Percentiles rank a stretch among this genome's conserved stretches.
These are phyloP conservation scores for Gonioctena quinquepunctata DNA, from an alignment of 1,140 invertebrate species.

Conservation along the genomic window DNA sequence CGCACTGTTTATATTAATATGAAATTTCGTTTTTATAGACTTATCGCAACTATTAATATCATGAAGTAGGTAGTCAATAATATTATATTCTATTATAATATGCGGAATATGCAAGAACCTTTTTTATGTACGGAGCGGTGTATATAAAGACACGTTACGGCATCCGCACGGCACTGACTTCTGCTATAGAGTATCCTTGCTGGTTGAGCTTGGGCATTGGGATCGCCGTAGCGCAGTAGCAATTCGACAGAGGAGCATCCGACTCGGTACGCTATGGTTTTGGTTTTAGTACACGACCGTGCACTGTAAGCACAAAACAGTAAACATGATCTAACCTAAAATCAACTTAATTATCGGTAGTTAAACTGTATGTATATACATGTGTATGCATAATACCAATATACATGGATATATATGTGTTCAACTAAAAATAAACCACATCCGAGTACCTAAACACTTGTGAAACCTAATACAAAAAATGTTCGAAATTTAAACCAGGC, in stretches of 20 bases:
- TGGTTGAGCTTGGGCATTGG: conserved; percentile 1
- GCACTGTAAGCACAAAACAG: conserved; percentile 36
- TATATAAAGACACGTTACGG: too few relatives aligned
- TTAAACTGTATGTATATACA: conserved; percentile 33
- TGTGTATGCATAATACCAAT: conserved; percentile 15
- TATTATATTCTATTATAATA: too few relatives aligned
- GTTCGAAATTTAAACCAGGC: conserved; percentile 15
- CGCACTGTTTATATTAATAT: too few relatives aligned
- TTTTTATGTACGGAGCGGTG: too few relatives aligned
- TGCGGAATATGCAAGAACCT: too few relatives aligned
- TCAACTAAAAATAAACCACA: conserved; percentile 19
- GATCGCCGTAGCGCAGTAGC: conserved; percentile 16
- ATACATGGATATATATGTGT: conserved; percentile 18
- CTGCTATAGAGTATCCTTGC: conserved; percentile 10
- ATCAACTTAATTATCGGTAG: conserved; percentile 34
- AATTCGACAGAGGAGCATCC: not conserved
- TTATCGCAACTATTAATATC: too few relatives aligned
- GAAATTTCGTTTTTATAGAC: too few relatives aligned
- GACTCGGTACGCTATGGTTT: conserved; percentile 38
- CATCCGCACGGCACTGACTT: not conserved
- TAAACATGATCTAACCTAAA: conserved; percentile 38
- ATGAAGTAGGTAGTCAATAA: too few relatives aligned
- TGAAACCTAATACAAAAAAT: conserved; percentile 22
- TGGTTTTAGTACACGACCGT: conserved; percentile 39
- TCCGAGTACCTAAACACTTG: conserved; percentile 17